Evolutionary conservation across 2,888 invertebrate species (phyloP), one percentile per base, ranked within the genome.

Genomic region (Xanthostigma xanthostigma): DNA sequence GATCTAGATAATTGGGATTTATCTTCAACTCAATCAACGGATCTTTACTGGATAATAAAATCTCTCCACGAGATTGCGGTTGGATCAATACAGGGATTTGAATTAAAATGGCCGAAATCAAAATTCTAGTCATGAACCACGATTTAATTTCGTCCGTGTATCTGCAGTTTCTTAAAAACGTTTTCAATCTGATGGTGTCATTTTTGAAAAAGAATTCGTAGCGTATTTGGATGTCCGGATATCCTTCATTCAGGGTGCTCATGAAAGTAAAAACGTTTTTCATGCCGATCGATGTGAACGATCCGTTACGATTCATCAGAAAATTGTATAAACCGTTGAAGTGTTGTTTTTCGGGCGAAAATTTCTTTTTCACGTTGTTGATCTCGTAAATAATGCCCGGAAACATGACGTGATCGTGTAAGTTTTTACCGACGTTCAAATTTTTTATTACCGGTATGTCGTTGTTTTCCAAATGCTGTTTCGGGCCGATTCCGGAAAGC

Each of bases 151-250:
- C 27, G 6, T 27, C 27, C 27, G 27, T 27, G 27, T 27, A 27
- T 27, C 27, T 3, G 6, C 27, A 1, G 27, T 27, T 27, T 27
- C 6, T 6, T 27, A 27, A 27, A 27, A 6, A 27, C 27, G 27
- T 27, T 27, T 27, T 3, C 6, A 27, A 6, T 27, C 5, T 27
- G 5, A 27, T 27, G 6, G 27, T 27, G 13, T 57, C 53, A 12
- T 53, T 56, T 59, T 70, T 68, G 1, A 69, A 62, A 36, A 72
- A 67, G 8, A 67, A 63, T 0, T 66, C 40, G 41, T 75, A 68
- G 46, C 74, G 66, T 9, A 72, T 59, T 58, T 78, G 71, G n/a
- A 79, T 60, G 55, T 81, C 75, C 0, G 80, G 79, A 59, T 75
- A 76, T 6, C 68, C 67, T 5, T 62, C 57, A 3, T 64, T 62